A percentile compares a stretch with the other conserved stretches of the same genome.
These are phyloP conservation scores for Paedocypris micromegethes DNA, from an alignment of 2,797 vertebrate genomes.

Conservation along the genomic window DNA sequence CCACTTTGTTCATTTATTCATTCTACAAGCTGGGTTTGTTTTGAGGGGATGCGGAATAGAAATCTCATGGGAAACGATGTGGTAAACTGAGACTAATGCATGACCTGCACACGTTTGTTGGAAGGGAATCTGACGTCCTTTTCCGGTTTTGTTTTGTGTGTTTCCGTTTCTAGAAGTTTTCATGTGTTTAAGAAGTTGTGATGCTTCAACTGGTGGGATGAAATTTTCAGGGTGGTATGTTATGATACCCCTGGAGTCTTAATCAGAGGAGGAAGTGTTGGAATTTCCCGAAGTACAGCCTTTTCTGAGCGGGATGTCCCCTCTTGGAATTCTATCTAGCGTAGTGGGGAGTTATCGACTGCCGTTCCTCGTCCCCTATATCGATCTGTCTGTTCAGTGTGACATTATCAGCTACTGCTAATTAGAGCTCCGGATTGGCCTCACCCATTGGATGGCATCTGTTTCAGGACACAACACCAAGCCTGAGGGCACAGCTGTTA, in stretches of 20 bases:
- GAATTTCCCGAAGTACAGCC: conserved; percentile 23
- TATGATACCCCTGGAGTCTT: conserved; percentile 4
- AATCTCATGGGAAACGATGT: conserved; percentile 17
- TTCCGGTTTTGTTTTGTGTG: neutral
- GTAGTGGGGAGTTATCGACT: conserved; percentile 35
- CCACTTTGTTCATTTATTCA: conserved; percentile 51
- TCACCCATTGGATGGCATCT: conserved; percentile 29
- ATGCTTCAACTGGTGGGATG: no score
- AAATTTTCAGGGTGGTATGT: neutral
- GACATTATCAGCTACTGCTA: conserved; percentile 51
- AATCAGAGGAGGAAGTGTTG: neutral
- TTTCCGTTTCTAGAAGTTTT: neutral
- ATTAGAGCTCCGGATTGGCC: conserved; percentile 41
- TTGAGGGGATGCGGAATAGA: conserved; percentile 18
- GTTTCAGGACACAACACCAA: conserved; percentile 25
- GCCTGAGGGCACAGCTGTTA: conserved; percentile 17
- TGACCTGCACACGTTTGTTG: neutral
- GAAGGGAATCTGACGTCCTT: neutral
- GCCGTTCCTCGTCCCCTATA: conserved; percentile 33
- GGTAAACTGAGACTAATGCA: conserved; percentile 6
- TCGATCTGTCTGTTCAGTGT: conserved; percentile 44
- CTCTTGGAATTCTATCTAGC: conserved; percentile 25
- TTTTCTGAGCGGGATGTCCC: conserved; percentile 11
- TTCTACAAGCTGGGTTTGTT: conserved; percentile 39
- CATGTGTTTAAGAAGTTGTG: neutral